A percentile compares a stretch with the other conserved stretches of the same genome.
These are phyloP conservation scores for Hirtodrosophila duncani DNA, from an alignment of 2,888 invertebrate species.

Conservation along the genomic window DNA sequence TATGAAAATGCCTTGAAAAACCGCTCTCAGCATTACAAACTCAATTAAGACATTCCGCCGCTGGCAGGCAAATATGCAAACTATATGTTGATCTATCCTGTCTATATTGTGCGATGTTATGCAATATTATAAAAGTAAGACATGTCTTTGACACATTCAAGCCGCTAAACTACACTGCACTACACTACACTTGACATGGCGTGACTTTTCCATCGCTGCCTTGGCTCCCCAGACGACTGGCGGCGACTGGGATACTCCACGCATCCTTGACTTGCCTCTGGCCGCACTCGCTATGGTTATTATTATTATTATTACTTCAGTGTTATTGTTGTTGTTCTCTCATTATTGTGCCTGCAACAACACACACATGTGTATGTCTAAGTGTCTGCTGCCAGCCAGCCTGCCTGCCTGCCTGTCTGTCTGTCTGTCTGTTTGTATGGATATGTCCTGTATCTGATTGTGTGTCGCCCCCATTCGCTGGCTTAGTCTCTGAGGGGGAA, in stretches of 20 bases:
- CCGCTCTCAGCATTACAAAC: too few relatives aligned
- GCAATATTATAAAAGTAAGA: too few relatives aligned
- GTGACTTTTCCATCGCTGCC: conserved; percentile 28
- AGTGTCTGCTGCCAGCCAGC: conserved; percentile 17
- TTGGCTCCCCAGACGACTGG: conserved; percentile 26
- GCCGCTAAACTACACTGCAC: too few relatives aligned
- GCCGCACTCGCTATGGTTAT: conserved; percentile 35
- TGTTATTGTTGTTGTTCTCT: conserved; percentile 10
- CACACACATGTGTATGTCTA: conserved; percentile 41
- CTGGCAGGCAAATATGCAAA: too few relatives aligned
- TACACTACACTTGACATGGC: conserved; percentile 35
- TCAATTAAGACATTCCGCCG: too few relatives aligned
- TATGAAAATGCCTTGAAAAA: too few relatives aligned
- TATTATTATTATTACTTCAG: conserved; percentile 57
- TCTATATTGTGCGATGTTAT: too few relatives aligned
- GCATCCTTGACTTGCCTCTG: conserved; percentile 18
- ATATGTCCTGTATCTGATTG: conserved; percentile 5
- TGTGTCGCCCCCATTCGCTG: conserved; percentile 13
- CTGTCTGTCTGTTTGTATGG: conserved; percentile 14
- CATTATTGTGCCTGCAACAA: conserved; percentile 34
- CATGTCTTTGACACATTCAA: conserved; percentile 7
- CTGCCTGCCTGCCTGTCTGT: conserved; percentile 9
- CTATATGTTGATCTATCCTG: too few relatives aligned
- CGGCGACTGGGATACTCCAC: conserved; percentile 24
- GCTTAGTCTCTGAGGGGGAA: too few relatives aligned